A percentile compares a stretch with the other conserved stretches of the same genome.
Evolutionary conservation across 2,113 vertebrate genomes (phyloP).

Genomic region (Mesocricetus auratus): DNA sequence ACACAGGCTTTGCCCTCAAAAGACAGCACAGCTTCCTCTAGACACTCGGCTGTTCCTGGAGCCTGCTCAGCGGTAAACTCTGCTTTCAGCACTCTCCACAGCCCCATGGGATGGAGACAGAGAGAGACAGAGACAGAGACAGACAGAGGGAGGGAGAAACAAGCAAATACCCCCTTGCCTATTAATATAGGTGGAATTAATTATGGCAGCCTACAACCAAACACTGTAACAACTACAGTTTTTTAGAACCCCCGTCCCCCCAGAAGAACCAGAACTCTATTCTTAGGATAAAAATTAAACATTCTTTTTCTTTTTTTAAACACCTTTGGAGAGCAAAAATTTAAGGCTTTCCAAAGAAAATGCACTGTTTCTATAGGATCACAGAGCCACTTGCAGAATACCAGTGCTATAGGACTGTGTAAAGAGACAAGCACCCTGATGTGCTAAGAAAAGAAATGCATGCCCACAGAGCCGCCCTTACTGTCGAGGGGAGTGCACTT

Average conservation of each 20-base stretch:
- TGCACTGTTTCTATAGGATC: conserved; percentile 54
- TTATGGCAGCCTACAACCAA: conserved; percentile 56
- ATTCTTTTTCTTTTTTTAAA: neutral
- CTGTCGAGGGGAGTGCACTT: neutral
- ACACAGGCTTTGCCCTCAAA: neutral
- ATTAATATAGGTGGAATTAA: conserved; percentile 48
- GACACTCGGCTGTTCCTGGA: neutral
- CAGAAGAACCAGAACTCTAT: conserved; percentile 50
- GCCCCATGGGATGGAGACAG: neutral
- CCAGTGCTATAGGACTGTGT: neutral
- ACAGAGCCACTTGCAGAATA: conserved; percentile 6
- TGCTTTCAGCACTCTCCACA: neutral
- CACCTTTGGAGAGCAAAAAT: conserved; percentile 55
- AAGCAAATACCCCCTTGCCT: neutral
- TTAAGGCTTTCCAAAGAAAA: conserved; percentile 73
- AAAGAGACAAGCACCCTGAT: conserved; percentile 2
- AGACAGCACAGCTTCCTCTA: neutral
- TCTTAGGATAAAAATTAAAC: conserved; percentile 61
- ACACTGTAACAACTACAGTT: conserved; percentile 56
- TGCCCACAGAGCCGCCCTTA: neutral
- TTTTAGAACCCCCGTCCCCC: neutral
- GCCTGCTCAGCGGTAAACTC: no score
- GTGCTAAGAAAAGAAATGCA: conserved; percentile 1
- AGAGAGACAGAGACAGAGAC: no score
- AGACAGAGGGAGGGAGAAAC: no score